phyloP scores from a whole-genome alignment of 2,797 vertebrate genomes.

The Arrhamphus sclerolepis region DNA sequence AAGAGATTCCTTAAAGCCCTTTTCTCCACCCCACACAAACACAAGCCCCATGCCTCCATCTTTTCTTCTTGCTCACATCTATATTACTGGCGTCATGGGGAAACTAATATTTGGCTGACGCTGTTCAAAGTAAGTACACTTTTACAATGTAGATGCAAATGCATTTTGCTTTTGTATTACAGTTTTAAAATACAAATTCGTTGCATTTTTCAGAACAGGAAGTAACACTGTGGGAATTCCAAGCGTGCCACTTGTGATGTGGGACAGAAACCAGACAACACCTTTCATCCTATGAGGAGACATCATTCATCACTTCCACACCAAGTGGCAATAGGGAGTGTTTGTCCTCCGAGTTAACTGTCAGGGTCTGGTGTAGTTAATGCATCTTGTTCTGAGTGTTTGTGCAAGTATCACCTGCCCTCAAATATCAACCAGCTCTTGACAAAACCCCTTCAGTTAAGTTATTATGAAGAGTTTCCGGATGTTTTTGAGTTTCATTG shows the following conservation, averaged over 20 bases:
- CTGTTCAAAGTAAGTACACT: slow-evolving; percentile 22
- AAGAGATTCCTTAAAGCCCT: slow-evolving; percentile 60
- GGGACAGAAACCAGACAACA: slow-evolving; percentile 56
- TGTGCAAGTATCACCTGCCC: slow-evolving; percentile 38
- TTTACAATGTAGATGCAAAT: slow-evolving; percentile 3
- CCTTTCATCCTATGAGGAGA: slow-evolving; percentile 51
- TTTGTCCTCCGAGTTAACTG: slow-evolving; percentile 58
- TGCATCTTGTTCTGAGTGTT: slow-evolving; percentile 28
- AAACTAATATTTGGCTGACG: slow-evolving; percentile 19
- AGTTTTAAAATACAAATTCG: slow-evolving; percentile 2
- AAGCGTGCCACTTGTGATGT: slow-evolving; percentile 26
- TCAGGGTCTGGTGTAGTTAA: slow-evolving; percentile 56
- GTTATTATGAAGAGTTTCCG: slow-evolving; percentile 6
- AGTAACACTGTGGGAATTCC: slow-evolving; percentile 38
- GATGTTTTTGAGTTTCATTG: too few relatives aligned
- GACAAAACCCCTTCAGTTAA: slow-evolving; percentile 37
- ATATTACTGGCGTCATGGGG: slow-evolving; percentile 39
- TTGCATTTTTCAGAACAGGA: slow-evolving; percentile 34
- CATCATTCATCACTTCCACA: slow-evolving; percentile 58
- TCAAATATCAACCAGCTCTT: slow-evolving; percentile 30
- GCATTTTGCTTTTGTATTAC: slow-evolving; percentile 7
- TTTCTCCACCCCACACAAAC: slow-evolving; percentile 47
- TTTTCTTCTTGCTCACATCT: slow-evolving; percentile 45
- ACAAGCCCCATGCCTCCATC: slow-evolving; percentile 34
- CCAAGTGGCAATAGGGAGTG: slow-evolving; percentile 37